A percentile compares a stretch with the other conserved stretches of the same genome.
phyloP scores from a whole-genome alignment of 2,113 vertebrate genomes.

The Prionailurus bengalensis region DNA sequence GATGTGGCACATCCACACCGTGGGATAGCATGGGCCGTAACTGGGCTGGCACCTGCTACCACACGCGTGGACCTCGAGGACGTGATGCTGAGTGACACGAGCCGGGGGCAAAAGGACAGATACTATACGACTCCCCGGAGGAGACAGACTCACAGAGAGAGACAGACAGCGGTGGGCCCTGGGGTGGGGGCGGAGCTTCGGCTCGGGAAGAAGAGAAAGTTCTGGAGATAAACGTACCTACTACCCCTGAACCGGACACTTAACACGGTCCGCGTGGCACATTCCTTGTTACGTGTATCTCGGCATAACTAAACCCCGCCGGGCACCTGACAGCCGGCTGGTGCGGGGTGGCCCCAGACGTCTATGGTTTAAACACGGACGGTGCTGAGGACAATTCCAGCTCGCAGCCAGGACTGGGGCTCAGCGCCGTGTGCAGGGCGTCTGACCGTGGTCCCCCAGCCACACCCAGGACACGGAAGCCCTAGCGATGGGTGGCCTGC shows the following conservation, averaged over 20 bases:
- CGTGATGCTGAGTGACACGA: too few relatives aligned
- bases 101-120: neutral
- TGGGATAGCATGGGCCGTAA: neutral
- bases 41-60: neutral
- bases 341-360: neutral
- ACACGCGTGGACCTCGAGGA: neutral
- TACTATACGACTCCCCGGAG: too few relatives aligned
- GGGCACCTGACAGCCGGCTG: neutral
- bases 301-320: neutral
- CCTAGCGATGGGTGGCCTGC: neutral
- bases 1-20: rapidly evolving
- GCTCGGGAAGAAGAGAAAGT: neutral
- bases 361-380: neutral
- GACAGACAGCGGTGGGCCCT: neutral
- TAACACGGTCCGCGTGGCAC: neutral
- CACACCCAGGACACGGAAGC: neutral
- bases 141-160: too few relatives aligned
- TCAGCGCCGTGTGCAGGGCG: neutral
- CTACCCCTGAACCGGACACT: neutral
- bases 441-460: neutral
- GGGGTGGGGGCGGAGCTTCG: neutral
- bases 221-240: neutral
- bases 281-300: neutral
- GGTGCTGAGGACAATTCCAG: neutral
- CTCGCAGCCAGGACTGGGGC: neutral